Conservation (phyloP, 2,888 invertebrate species). For the Malacosoma neustria region DNA sequence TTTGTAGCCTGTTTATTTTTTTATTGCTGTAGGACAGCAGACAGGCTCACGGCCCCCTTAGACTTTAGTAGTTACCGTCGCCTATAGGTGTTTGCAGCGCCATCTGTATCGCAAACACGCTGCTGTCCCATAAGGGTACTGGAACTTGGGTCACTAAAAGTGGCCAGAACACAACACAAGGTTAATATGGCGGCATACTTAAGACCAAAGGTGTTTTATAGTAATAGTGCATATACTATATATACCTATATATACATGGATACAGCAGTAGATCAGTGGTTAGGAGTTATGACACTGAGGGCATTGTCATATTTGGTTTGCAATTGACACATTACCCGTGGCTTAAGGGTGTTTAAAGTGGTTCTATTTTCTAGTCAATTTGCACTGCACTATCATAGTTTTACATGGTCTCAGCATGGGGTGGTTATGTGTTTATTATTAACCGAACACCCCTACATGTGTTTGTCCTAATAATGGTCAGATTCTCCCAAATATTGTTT, state of each 20-base stretch:
- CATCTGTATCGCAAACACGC: no score
- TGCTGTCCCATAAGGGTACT: no score
- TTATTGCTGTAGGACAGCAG: no score
- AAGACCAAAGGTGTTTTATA: no score
- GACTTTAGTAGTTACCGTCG: no score
- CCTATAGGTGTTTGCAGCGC: no score
- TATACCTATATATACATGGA: no score
- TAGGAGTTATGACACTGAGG: constrained; percentile 99
- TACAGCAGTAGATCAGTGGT: constrained; percentile 99
- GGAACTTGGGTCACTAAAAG: no score
- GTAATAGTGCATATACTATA: constrained; percentile 99
- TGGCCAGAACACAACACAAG: no score
- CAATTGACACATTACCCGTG: constrained; percentile 99
- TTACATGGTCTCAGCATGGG: constrained; percentile 99
- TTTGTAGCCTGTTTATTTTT: no score
- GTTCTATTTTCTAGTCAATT: constrained; percentile 97
- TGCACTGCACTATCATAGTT: constrained; percentile 97
- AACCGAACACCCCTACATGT: constrained; percentile 99
- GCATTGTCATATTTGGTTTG: constrained; percentile 99
- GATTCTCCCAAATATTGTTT: constrained; percentile 93
- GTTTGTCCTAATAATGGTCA: constrained; percentile 95
- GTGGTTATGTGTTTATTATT: constrained; percentile 99
- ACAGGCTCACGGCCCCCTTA: no score
- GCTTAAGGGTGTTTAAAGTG: constrained; percentile 98
- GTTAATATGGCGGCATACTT: no score